Conservation (phyloP, 2,797 vertebrate species). For the Lophotriccus pileatus region DNA sequence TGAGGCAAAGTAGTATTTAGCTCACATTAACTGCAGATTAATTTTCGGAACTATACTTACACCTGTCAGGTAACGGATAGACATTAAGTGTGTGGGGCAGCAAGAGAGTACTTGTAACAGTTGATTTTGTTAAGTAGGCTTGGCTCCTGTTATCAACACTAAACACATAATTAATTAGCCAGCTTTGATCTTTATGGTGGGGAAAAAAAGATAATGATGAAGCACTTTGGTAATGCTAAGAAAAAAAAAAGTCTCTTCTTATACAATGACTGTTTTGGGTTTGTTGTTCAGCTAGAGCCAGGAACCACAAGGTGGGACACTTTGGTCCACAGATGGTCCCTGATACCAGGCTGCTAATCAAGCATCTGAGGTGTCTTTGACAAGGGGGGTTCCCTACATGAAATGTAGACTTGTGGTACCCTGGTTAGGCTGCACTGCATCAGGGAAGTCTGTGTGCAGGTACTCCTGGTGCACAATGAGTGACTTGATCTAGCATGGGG, state of each 20-base stretch:
- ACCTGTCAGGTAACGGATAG: not conserved
- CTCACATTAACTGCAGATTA: not conserved
- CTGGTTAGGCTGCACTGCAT: not conserved
- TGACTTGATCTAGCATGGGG: not conserved
- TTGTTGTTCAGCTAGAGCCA: not conserved
- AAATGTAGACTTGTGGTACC: not conserved
- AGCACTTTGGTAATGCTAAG: not conserved
- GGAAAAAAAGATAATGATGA: not conserved
- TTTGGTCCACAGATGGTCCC: not conserved
- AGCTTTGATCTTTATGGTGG: not conserved
- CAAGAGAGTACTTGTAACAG: not conserved
- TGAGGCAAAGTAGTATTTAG: not conserved
- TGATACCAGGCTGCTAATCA: not conserved
- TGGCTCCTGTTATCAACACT: not conserved
- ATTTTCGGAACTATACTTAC: not conserved
- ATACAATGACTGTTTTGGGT: not conserved
- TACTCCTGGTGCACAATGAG: rapidly evolving
- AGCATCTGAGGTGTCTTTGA: not conserved
- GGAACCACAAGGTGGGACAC: no score
- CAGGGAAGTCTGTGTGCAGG: not conserved
- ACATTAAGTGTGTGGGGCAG: not conserved
- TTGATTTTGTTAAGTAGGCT: not conserved
- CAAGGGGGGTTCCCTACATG: not conserved
- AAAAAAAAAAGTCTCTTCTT: not conserved
- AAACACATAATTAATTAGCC: not conserved